A percentile compares a stretch with the other conserved stretches of the same genome.
These are phyloP conservation scores for Horisme vitalbata DNA, from an alignment of 2,888 invertebrate genomes.

Conservation along the genomic window DNA sequence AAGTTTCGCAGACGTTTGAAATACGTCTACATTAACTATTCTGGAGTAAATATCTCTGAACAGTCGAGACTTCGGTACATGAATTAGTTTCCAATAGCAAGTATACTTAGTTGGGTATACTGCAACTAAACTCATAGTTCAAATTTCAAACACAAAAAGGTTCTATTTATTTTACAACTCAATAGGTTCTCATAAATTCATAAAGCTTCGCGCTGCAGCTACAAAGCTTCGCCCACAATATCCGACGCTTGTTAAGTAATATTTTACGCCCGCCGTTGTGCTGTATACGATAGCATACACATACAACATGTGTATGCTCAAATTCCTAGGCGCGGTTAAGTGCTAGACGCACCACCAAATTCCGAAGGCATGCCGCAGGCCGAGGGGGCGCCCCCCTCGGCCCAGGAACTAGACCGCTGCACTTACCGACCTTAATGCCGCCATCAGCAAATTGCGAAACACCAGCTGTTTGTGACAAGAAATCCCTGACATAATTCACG, in stretches of 20 bases:
- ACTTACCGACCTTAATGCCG: conserved; percentile 74
- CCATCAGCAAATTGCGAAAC: conserved; percentile 81
- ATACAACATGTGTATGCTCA: conserved; percentile 44
- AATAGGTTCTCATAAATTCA: conserved; percentile 24
- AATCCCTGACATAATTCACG: conserved; percentile 70
- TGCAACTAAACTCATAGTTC: no score
- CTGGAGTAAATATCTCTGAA: conserved; percentile 1
- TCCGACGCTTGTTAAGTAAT: conserved; percentile 43
- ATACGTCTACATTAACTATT: conserved; percentile 26
- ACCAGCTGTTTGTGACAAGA: conserved; percentile 76
- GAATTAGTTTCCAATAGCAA: no score
- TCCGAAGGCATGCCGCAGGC: conserved; percentile 70
- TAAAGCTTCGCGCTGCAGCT: conserved; percentile 29
- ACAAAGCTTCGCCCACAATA: conserved; percentile 28
- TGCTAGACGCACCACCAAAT: conserved; percentile 76
- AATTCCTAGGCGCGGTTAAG: conserved; percentile 58
- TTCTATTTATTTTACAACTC: conserved; percentile 3
- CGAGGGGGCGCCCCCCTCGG: conserved; percentile 38
- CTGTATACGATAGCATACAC: conserved; percentile 36
- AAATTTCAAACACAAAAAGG: neutral
- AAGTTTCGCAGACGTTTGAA: conserved; percentile 39
- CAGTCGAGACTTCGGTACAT: neutral
- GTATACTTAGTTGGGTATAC: no score
- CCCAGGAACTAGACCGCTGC: conserved; percentile 61
- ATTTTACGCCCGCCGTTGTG: conserved; percentile 37